phyloP scores from a whole-genome alignment of 92 coral and sea anemone species.

The Paragorgia papillata region DNA sequence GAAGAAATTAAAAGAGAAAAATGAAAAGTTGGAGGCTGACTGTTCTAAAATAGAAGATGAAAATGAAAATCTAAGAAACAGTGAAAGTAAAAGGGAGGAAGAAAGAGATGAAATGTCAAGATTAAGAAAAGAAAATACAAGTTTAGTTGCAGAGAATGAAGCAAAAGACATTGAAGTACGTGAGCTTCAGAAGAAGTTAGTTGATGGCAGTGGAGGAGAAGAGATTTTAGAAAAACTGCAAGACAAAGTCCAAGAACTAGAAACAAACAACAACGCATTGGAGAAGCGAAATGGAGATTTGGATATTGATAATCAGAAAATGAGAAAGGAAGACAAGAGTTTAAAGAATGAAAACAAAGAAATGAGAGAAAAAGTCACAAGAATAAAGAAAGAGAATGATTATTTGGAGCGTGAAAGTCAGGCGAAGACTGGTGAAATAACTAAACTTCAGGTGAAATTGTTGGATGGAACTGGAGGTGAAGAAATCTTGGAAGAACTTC shows the following conservation, averaged over 20 bases:
- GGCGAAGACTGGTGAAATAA: constrained; percentile 55
- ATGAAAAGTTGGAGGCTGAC: neutral
- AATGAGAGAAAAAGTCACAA: neutral
- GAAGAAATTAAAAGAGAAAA: constrained; percentile 37
- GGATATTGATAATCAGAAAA: neutral
- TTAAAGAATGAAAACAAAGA: neutral
- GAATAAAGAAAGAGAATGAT: constrained; percentile 49
- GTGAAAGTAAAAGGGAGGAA: constrained; percentile 38
- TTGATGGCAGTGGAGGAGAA: neutral
- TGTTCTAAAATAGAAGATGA: constrained; percentile 56
- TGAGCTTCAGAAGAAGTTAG: neutral
- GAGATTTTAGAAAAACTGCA: neutral
- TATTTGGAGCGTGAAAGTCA: constrained; percentile 57
- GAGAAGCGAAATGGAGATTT: constrained; percentile 39
- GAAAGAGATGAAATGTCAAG: constrained; percentile 55
- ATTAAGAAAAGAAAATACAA: constrained; percentile 56
- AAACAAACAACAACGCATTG: constrained; percentile 56
- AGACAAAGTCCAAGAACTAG: constrained; percentile 37
- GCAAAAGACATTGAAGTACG: neutral
- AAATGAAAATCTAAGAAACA: constrained; percentile 41
- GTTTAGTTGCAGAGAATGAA: constrained; percentile 55
- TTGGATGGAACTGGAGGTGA: constrained; percentile 53
- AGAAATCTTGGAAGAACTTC: constrained; percentile 63
- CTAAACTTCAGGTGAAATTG: constrained; percentile 57
- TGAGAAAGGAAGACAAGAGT: neutral